Evolutionary conservation across 1,140 invertebrate genomes (phyloP), one percentile per base, ranked within the genome.

Genomic region (Macrotrachela quadricornifera): DNA sequence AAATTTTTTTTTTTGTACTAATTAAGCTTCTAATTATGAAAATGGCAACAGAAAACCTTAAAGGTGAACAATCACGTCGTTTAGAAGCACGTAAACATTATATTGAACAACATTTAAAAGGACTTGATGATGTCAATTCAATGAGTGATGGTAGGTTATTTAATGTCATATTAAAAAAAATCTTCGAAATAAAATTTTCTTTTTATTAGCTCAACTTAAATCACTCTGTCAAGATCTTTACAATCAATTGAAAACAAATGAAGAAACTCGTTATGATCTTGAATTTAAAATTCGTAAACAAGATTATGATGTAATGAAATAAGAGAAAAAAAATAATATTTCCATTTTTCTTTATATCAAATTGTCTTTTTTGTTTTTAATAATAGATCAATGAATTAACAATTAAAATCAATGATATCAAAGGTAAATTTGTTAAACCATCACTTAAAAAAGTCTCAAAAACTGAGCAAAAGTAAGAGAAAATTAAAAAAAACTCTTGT

Each of bases 341-440:
- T 30, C 2, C 2, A 30, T 2, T 30, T 30, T 30, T 30, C 21
- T 30, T 30, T 30, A 4, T 8, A 30, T 30, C 21, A 30, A 4
- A 4, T n/a, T n/a, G n/a, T n/a, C n/a, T n/a, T n/a, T n/a, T n/a
- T n/a, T n/a, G n/a, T n/a, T n/a, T n/a, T n/a, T n/a, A n/a, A n/a
- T n/a, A n/a, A 59, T 59, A 94, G 86, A 95, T 96, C 74, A 77
- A 90, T 70, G 88, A 95, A 74, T 80, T 97, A 71, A 95, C 91
- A 77, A 85, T 90, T 75, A 87, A 94, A 78, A 91, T 97, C 65
- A 97, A 97, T 73, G 92, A 97, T 76, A 81, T 96, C 66, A 83
- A 91, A 77, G 92, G 92, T 71, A 97, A 97, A 83, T 97, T 97
- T 79, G 82, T 96, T 70, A 99, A 99, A 75, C 92, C 92, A 65